These are phyloP conservation scores for Miltochrista miniata DNA, from an alignment of 2,888 invertebrate species.

Conservation along the genomic window DNA sequence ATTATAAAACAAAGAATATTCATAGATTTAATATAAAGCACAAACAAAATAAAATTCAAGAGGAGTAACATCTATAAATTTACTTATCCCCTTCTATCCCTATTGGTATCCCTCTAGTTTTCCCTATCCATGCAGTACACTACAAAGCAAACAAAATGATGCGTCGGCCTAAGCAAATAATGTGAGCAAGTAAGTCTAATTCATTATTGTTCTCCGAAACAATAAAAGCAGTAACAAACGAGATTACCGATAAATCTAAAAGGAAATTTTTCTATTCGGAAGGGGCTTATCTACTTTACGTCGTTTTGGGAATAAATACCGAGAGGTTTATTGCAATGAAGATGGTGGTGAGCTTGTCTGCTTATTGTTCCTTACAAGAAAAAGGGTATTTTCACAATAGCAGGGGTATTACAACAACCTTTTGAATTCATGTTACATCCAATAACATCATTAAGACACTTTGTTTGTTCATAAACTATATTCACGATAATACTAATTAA, in stretches of 20 bases:
- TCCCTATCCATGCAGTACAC: slow-evolving; percentile 61
- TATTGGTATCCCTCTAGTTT: slow-evolving; percentile 38
- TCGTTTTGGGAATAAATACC: slow-evolving; percentile 73
- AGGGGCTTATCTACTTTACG: slow-evolving; percentile 71
- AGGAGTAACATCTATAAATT: slow-evolving; percentile 64
- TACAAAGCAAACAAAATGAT: slow-evolving; percentile 71
- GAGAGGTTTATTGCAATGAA: slow-evolving; percentile 64
- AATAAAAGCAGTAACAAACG: slow-evolving; percentile 73
- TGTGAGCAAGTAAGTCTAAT: slow-evolving; percentile 66
- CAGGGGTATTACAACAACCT: too few species aligned
- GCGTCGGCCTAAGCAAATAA: slow-evolving; percentile 66
- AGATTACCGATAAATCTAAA: slow-evolving; percentile 74
- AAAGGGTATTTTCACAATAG: slow-evolving; percentile 35
- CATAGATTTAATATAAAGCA: too few species aligned
- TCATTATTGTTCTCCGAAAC: slow-evolving; percentile 71
- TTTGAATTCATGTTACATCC: too few species aligned
- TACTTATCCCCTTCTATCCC: slow-evolving; percentile 61
- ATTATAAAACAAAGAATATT: too few species aligned
- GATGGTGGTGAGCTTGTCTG: slow-evolving; percentile 61
- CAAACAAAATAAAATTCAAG: slow-evolving; percentile 49
- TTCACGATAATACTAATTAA: too few species aligned
- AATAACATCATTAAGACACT: slow-evolving; percentile 28
- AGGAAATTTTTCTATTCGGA: slow-evolving; percentile 68
- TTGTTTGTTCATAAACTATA: slow-evolving; percentile 6
- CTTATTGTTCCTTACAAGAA: slow-evolving; percentile 73